Base-by-base conservation (phyloP, 2,888 invertebrate species). In the Clivina fossor region DNA sequence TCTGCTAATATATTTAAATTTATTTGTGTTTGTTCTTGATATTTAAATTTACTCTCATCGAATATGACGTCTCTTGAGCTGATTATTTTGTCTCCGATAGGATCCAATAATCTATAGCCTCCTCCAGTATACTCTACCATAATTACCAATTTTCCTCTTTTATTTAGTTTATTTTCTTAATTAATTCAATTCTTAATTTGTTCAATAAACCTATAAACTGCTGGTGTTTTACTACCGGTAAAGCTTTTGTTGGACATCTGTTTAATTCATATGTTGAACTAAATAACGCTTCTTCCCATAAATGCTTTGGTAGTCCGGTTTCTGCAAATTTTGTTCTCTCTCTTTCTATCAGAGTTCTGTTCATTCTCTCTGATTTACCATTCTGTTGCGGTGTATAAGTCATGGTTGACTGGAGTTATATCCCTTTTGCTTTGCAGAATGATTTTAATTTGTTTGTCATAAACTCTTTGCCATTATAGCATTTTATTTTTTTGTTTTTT, bases 181-280 rank as follows among this genome's bases (percentile, higher is more conserved):
- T n/a, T n/a, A n/a, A n/a, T n/a, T n/a, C n/a, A n/a, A n/a, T n/a
- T n/a, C n/a, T n/a, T n/a, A n/a, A n/a, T n/a, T n/a, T n/a, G n/a
- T n/a, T n/a, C n/a, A n/a, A n/a, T n/a, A n/a, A n/a, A 32, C 32
- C 32, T 16, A 16, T 20, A 53, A 28, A 38, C 28, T 11, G 35
- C 19, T 30, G 40, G 44, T 37, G 57, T 49, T 18, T 32, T 19
- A n/a, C 30, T 2, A 37, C 44, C 2, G 24, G 30, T 28, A 44
- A 43, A 5, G 51, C 44, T 13, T 13, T 46, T 8, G 16, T 46
- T 16, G 57, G 57, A 38, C 26, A 32, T 38, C 46, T 37, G 16
- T 53, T 53, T 37, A 46, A 22, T 38, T 53, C 38, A 32, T 32
- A 51, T 9, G 46, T 49, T 5, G 50, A 51, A 16, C 43, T 26